Percentiles rank a stretch among this genome's conserved stretches.
Evolutionary conservation across 2,888 invertebrate species (phyloP).

Genomic region (Brachyopa scutellaris): DNA sequence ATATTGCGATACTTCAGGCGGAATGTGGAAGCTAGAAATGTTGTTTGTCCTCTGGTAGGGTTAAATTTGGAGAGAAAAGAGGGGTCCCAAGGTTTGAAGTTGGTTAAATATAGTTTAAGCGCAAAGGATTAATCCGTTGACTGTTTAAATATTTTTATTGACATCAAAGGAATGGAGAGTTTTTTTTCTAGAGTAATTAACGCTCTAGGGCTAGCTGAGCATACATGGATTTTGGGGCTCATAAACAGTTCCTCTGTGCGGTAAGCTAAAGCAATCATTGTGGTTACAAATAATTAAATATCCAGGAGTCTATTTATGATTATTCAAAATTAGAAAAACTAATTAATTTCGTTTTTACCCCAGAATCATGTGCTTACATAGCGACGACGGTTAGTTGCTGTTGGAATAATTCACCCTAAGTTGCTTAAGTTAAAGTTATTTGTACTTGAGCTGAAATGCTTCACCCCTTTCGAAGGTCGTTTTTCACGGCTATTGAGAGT

Average conservation of each 20-base stretch:
- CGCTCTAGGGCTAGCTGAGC: background rate
- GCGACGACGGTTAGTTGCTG: no score
- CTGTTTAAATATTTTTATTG: constrained; percentile 23
- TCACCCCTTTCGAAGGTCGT: no score
- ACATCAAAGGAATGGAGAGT: constrained; percentile 14
- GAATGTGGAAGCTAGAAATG: constrained; percentile 11
- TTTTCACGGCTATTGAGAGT: no score
- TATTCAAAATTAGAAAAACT: background rate
- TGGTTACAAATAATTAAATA: background rate
- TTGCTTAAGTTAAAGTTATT: no score
- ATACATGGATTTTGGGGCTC: background rate
- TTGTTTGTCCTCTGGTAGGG: background rate
- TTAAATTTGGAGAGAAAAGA: background rate
- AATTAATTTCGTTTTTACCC: constrained; percentile 5
- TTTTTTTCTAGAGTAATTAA: constrained; percentile 20
- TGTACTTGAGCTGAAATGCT: no score
- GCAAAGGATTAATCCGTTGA: constrained; percentile 8
- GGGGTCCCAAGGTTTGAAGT: background rate
- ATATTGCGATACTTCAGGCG: constrained; percentile 27
- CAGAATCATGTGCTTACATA: no score
- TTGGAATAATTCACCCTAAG: no score
- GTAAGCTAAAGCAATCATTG: background rate
- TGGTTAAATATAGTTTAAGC: background rate
- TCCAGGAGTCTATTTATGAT: background rate
- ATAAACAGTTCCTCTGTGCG: no score